These are phyloP conservation scores for Nothobranchius furzeri DNA, from an alignment of 2,113 vertebrate genomes.

Conservation along the genomic window DNA sequence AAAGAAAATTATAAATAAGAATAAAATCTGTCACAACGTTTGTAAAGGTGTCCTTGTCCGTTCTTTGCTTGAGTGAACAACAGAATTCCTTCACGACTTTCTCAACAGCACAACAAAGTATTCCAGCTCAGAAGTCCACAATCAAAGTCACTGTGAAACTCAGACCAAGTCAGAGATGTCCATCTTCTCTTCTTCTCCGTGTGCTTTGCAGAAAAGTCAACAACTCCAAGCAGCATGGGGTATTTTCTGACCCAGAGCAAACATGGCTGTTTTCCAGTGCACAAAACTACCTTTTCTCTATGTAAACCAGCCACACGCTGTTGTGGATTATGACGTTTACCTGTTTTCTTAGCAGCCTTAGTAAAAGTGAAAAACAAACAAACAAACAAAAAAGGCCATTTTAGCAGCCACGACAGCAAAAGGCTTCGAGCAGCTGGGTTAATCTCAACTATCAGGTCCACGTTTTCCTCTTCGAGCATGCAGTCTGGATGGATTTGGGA, in stretches of 20 bases:
- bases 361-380: constrained; percentile 26
- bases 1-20: constrained; percentile 78
- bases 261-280: constrained; percentile 67
- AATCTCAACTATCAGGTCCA: constrained; percentile 36
- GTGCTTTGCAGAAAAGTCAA: constrained; percentile 35
- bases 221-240: constrained; percentile 45
- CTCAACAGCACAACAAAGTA: constrained; percentile 20
- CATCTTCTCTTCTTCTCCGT: constrained; percentile 37
- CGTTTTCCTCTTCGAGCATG: constrained; percentile 54
- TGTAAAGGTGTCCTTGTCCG: constrained; percentile 50
- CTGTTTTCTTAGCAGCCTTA: constrained; percentile 60
- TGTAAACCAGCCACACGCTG: constrained; percentile 62
- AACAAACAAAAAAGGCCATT: constrained; percentile 32
- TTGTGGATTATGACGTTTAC: constrained; percentile 40
- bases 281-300: constrained; percentile 50
- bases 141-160: constrained; percentile 30
- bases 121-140: constrained; percentile 26
- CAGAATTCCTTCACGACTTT: constrained; percentile 67
- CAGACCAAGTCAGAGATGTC: not conserved
- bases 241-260: constrained; percentile 42
- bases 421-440: constrained; percentile 43
- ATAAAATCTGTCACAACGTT: constrained; percentile 62
- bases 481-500: constrained; percentile 46
- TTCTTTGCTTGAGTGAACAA: constrained; percentile 44
- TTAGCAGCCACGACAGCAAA: constrained; percentile 32